phyloP scores from a whole-genome alignment of 2,888 invertebrate genomes.

The Orchesella flavescens region DNA sequence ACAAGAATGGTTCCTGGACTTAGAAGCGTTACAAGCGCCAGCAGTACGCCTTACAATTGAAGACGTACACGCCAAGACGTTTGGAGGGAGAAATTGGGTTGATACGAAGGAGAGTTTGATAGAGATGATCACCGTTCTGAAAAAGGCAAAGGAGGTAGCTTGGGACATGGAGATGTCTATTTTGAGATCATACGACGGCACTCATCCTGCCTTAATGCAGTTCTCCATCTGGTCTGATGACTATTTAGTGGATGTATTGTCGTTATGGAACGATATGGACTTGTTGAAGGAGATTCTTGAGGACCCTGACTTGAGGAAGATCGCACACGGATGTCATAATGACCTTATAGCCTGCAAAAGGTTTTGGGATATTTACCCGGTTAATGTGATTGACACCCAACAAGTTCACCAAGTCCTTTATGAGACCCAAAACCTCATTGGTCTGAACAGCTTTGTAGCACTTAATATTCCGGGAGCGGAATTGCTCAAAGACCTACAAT shows the following conservation, averaged over 20 bases:
- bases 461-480: too few relatives aligned
- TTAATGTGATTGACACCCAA: not conserved
- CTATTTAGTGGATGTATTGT: not conserved
- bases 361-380: not conserved
- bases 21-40: too few relatives aligned
- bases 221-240: not conserved
- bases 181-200: not conserved
- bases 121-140: not conserved
- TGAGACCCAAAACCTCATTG: not conserved
- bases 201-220: not conserved
- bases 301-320: not conserved
- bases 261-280: not conserved
- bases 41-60: too few relatives aligned
- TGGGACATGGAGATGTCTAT: constrained; percentile 9
- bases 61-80: not conserved
- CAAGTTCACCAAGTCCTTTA: not conserved
- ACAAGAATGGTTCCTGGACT: not conserved
- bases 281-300: not conserved
- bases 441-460: not conserved
- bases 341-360: not conserved
- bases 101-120: not conserved
- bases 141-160: not conserved
- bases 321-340: not conserved
- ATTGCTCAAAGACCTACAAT: too few relatives aligned
- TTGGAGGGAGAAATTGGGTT: not conserved